A percentile compares a stretch with the other conserved stretches of the same genome.
Evolutionary conservation across 2,113 vertebrate genomes (phyloP).

Genomic region (Heptranchias perlo): DNA sequence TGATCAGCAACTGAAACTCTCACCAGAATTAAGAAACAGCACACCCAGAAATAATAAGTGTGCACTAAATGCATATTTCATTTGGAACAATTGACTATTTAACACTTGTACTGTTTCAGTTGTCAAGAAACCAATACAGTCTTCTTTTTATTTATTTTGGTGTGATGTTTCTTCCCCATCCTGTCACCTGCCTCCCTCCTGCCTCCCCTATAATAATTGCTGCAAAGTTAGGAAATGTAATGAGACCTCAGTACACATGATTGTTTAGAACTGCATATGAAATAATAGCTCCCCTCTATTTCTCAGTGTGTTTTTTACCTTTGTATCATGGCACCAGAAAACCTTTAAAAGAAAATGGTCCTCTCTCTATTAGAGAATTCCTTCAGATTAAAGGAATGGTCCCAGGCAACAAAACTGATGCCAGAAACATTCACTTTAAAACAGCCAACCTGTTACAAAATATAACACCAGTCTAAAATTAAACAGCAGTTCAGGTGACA

Average conservation of each 20-base stretch:
- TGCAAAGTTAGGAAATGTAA: neutral
- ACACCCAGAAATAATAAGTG: neutral
- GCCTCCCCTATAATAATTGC: neutral
- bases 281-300: conserved; percentile 47
- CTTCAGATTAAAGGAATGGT: conserved; percentile 54
- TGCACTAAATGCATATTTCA: neutral
- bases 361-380: conserved; percentile 44
- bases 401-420: conserved; percentile 40
- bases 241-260: conserved; percentile 48
- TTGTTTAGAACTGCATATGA: conserved; percentile 22
- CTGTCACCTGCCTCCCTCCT: neutral
- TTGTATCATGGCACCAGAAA: conserved; percentile 55
- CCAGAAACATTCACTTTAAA: neutral
- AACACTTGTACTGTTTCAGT: neutral
- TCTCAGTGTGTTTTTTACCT: conserved; percentile 52
- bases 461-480: neutral
- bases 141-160: too few relatives aligned
- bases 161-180: neutral
- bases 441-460: neutral
- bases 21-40: neutral
- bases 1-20: conserved; percentile 25
- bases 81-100: neutral
- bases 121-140: neutral
- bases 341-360: conserved; percentile 47
- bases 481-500: neutral